A percentile compares a stretch with the other conserved stretches of the same genome.
These are phyloP conservation scores for Kryptopterus vitreolus DNA, from an alignment of 2,797 vertebrate species.

Conservation along the genomic window DNA sequence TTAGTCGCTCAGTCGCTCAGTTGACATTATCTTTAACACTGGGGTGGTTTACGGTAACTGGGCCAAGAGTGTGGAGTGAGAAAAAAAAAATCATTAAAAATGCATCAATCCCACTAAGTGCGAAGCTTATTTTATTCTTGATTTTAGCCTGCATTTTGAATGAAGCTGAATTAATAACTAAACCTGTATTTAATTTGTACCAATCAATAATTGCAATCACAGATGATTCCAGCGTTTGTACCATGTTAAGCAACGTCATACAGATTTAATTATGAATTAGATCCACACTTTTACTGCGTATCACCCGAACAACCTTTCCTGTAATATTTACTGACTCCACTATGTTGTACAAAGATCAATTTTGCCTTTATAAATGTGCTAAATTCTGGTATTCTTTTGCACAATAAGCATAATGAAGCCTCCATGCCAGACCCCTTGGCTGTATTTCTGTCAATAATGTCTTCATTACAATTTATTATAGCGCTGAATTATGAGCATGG, in stretches of 20 bases:
- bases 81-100: slow-evolving; percentile 4
- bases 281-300: background rate
- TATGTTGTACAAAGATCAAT: background rate
- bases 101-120: slow-evolving; percentile 8
- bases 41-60: slow-evolving; percentile 20
- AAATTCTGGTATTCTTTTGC: background rate
- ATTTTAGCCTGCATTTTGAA: slow-evolving; percentile 1
- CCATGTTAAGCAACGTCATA: background rate
- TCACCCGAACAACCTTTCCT: background rate
- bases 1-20: background rate
- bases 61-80: slow-evolving; percentile 30
- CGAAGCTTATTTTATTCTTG: background rate
- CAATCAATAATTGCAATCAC: background rate
- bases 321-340: background rate
- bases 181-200: background rate
- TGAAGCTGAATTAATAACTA: background rate
- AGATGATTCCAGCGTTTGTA: background rate
- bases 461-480: background rate
- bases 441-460: background rate
- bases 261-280: background rate
- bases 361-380: background rate
- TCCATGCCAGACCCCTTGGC: background rate
- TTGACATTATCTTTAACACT: slow-evolving; percentile 15
- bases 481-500: background rate
- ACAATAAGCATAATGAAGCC: background rate